A percentile compares a stretch with the other conserved stretches of the same genome.
Evolutionary conservation across 2,113 vertebrate genomes (phyloP).

Genomic region (Tautogolabrus adspersus): DNA sequence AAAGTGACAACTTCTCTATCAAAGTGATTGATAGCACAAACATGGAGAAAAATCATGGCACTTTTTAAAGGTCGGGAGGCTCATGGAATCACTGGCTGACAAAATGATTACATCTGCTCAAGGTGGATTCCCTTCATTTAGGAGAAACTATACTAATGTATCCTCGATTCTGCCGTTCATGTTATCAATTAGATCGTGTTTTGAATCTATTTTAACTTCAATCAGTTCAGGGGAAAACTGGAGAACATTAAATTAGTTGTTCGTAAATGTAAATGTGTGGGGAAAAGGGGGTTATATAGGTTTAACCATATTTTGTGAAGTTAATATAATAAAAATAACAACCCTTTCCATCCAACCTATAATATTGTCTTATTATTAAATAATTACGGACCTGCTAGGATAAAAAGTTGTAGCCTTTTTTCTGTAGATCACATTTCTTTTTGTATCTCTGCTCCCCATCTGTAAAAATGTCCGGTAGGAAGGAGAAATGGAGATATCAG

Average conservation of each 20-base stretch:
- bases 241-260: not conserved
- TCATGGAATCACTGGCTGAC: constrained; percentile 34
- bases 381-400: too few species aligned
- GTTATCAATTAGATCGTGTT: not conserved
- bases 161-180: not conserved
- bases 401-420: not conserved
- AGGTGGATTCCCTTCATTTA: constrained; percentile 25
- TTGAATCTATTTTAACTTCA: constrained; percentile 1
- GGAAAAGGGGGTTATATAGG: not conserved
- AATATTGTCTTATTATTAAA: too few species aligned
- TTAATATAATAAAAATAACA: not conserved
- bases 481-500: constrained; percentile 95
- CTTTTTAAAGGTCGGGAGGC: constrained; percentile 54
- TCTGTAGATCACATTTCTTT: not conserved
- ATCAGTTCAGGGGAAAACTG: not conserved
- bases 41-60: constrained; percentile 37
- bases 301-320: not conserved
- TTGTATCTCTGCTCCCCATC: constrained; percentile 21
- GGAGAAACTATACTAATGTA: constrained; percentile 29
- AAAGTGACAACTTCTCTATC: constrained; percentile 53
- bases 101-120: constrained; percentile 60
- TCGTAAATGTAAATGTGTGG: not conserved
- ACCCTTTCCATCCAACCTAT: too few species aligned
- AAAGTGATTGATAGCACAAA: constrained; percentile 64
- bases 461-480: constrained; percentile 42